Evolutionary conservation across 2,888 invertebrate genomes (phyloP), one percentile per base, ranked within the genome.

Genomic region (Augiades crinisus): DNA sequence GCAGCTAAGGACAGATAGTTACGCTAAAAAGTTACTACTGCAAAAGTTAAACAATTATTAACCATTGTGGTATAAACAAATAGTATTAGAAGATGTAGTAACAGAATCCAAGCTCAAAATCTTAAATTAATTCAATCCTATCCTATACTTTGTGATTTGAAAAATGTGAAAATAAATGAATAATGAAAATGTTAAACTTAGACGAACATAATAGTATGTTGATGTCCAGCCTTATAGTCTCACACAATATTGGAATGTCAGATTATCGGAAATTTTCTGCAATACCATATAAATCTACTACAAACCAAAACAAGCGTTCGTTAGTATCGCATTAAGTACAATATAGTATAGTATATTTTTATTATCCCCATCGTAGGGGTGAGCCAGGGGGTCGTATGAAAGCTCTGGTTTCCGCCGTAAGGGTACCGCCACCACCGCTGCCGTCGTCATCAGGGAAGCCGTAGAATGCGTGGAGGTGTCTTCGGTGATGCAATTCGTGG

Each of bases 331-430:
- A 2, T 14, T 24, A 40, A 2, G 7, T 45, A 1, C 2, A 34
- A 8, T 22, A 6, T n/a, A n/a, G n/a, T n/a, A n/a, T n/a, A n/a
- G n/a, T n/a, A n/a, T n/a, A n/a, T n/a, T n/a, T n/a, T n/a, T n/a
- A 22, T 83, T 68, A 84, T 51, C 90, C 87, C 86, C 88, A 90
- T 58, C 89, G 73, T 27, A 89, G 65, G 2, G 89, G 89, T 10
- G 88, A 87, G 55, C 89, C 89, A 2, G 89, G 87, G 52, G 89
- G 88, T 73, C 89, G 71, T 67, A 82, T 70, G 54, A 84, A 57
- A 40, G 72, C 73, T 47, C 88, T 79, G 46, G 88, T 85, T 58
- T 88, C 85, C 0, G 88, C 87, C 0, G 86, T 86, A 13, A 88
- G 73, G 1, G 68, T 61, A 14, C 69, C 68, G 17, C 69, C 68